Conservation (phyloP, 2,888 invertebrate species). For the Drosophila monieri region DNA sequence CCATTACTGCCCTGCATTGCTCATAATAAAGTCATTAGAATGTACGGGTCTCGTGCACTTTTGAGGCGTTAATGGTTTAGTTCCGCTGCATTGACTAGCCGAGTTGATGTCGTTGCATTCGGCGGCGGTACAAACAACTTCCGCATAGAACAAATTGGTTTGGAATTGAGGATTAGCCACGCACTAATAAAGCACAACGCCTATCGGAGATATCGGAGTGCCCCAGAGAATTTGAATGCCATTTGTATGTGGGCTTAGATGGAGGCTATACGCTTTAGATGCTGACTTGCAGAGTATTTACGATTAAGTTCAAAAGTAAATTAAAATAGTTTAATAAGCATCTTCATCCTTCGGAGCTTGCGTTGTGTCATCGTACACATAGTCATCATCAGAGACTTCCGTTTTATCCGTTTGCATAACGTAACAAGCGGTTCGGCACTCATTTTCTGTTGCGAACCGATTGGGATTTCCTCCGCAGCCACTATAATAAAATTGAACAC, state of each 20-base stretch:
- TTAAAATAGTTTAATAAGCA: neutral
- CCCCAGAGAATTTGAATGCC: neutral
- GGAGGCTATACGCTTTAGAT: neutral
- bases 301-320: neutral
- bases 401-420: neutral
- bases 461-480: constrained; percentile 64
- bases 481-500: constrained; percentile 38
- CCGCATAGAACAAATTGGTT: constrained; percentile 56
- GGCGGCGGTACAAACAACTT: constrained; percentile 47
- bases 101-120: constrained; percentile 31
- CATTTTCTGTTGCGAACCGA: constrained; percentile 24
- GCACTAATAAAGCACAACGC: constrained; percentile 26
- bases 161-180: constrained; percentile 31
- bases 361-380: neutral
- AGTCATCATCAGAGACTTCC: neutral
- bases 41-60: constrained; percentile 51
- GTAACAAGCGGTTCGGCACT: constrained; percentile 40
- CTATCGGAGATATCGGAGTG: neutral
- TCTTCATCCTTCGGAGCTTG: neutral
- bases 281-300: too few species aligned
- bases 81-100: constrained; percentile 71
- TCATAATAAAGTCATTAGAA: constrained; percentile 78
- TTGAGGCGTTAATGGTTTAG: constrained; percentile 73
- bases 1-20: constrained; percentile 65
- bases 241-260: neutral